These are phyloP conservation scores for Trichechus manatus DNA, from an alignment of 2,113 vertebrate species.

Conservation along the genomic window DNA sequence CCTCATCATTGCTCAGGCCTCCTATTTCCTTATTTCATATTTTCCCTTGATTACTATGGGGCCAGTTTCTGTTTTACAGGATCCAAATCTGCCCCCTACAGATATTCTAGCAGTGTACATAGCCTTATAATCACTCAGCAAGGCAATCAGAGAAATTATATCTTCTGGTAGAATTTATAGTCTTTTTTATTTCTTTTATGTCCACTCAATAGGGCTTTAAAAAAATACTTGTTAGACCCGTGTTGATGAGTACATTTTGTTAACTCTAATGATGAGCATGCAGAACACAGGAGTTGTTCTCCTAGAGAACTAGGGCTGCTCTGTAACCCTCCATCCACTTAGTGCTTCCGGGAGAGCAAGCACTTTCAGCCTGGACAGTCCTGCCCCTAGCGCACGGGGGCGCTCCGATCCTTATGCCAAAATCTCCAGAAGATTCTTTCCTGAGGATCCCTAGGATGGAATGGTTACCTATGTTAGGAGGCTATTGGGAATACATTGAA, in stretches of 20 bases:
- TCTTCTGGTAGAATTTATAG: background rate
- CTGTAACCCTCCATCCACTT: background rate
- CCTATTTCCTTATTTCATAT: background rate
- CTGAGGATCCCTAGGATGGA: background rate
- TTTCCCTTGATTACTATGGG: background rate
- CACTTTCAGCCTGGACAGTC: background rate
- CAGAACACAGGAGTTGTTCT: background rate
- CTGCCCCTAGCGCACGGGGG: background rate
- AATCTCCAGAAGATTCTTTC: background rate
- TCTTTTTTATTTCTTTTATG: background rate
- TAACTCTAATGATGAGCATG: background rate
- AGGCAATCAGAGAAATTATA: background rate
- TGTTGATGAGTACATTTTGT: background rate
- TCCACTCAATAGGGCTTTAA: constrained; percentile 3
- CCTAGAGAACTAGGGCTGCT: background rate
- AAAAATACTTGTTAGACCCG: constrained; percentile 27
- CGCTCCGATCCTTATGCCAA: background rate
- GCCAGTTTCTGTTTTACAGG: background rate
- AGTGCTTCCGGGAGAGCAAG: background rate
- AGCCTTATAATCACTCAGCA: background rate
- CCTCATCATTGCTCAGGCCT: background rate
- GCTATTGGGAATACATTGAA: background rate
- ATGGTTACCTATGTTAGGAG: background rate
- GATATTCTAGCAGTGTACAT: background rate
- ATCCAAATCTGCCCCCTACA: background rate